Evolutionary conservation across 1,140 invertebrate genomes (phyloP), one percentile per base, ranked within the genome.

Genomic region (Euwallacea fornicatus): DNA sequence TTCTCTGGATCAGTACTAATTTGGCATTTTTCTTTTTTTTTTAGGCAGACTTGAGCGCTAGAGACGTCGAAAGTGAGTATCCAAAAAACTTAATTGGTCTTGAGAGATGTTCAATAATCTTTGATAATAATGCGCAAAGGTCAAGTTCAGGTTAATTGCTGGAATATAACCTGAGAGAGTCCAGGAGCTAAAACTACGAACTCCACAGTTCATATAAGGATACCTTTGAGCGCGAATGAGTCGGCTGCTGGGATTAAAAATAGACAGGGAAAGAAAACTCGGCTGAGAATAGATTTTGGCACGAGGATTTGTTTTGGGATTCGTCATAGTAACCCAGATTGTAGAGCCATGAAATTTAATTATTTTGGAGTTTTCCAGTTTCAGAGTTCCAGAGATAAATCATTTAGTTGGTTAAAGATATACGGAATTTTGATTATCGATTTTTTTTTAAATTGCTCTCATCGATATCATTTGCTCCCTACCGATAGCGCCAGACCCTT

Each of bases 51-150:
- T 86, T 91, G 77, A 87, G 84, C 81, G 85, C 87, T 81, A 89
- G 85, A 83, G 89, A 91, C 80, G 81, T 90, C 78, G 89, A 91
- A 86, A 90, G 89, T 91, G 83, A 90, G 89, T 90, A 85, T 72
- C 66, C 16, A 42, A 61, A 70, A 44, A 61, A 53, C n/a, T n/a
- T 13, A 58, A 16, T 58, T 58, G 6, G 21, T 33, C 21, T 58
- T 58, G 0, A 16, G 7, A 4, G n/a, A 16, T 58, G 7, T 33
- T 33, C 21, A 2, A 33, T 33, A 33, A 33, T 33, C 21, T 2
- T 33, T 33, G 21, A 33, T 33, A 33, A 33, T 4, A 33, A 13
- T 33, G 21, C 21, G 21, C 13, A 33, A 7, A 16, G 55, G n/a
- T 16, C 13, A 58, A 58, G 21, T 33, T 58, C 13, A 58, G n/a